Base-by-base conservation (phyloP, 2,888 invertebrate species). In the Pterostichus madidus region DNA sequence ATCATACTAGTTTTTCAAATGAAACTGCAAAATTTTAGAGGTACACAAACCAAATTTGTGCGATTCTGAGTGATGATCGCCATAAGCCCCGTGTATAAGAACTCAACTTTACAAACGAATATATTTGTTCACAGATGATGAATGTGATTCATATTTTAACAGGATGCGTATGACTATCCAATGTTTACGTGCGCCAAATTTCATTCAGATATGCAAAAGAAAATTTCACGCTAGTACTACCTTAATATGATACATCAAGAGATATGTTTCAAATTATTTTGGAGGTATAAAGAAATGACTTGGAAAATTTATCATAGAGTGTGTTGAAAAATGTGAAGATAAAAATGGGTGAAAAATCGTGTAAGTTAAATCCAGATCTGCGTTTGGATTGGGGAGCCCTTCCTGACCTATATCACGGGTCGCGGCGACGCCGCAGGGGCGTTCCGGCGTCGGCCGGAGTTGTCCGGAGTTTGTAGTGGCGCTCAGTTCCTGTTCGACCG, bases 401-500 rank as follows among this genome's bases (percentile, higher is more conserved):
- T 78, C 77, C 77, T 78, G 77, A 78, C 77, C 77, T 78, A 78
- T 35, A 78, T 78, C 53, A 59, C 39, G 56, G 44, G 24, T 32
- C 49, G 71, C 32, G 76, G 81, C 52, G 64, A 59, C 77, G 61
- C 81, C 76, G 80, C 59, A 59, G 83, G 35, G 64, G n/a, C 59
- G 35, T 17, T 56, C 5, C 39, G 44, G 59, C 91, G 91, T 91
- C 91, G 13, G n/a, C 56, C 56, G 56, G 56, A 56, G 56, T 13
- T 13, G 8, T 56, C 56, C 56, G 17, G 56, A 15, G 56, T 56
- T 17, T 56, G 56, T 1, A 15, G 8, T 56, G 10, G 32, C 44
- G 39, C 17, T 71, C 46, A 71, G 68, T 71, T 17, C 17, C 8
- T 44, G 17, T 17, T 7, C 68, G 68, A 17, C 68, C 11, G 35